These are phyloP conservation scores for Ceratina australensis DNA, from an alignment of 1,140 invertebrate genomes.

Conservation along the genomic window DNA sequence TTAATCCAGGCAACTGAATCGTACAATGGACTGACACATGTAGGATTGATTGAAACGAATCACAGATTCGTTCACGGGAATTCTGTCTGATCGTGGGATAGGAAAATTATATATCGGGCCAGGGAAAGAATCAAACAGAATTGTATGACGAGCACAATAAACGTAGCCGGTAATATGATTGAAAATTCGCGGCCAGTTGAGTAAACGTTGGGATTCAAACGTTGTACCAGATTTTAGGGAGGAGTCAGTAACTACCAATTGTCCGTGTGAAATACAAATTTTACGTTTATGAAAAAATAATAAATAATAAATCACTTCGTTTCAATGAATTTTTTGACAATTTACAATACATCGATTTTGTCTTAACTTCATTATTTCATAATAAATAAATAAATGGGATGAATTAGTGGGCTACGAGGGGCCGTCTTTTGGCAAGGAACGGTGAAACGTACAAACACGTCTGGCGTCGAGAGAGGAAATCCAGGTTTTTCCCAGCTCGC, in stretches of 20 bases:
- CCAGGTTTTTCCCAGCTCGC: slow-evolving; percentile 58
- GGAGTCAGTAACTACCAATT: background rate
- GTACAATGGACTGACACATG: background rate
- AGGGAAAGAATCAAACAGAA: background rate
- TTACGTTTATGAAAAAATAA: no score
- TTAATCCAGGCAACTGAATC: slow-evolving; percentile 28
- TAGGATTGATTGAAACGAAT: slow-evolving; percentile 1
- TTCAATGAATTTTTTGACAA: no score
- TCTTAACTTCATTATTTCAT: no score
- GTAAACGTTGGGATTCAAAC: slow-evolving; percentile 11
- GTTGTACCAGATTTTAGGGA: background rate
- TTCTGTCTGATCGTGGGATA: background rate
- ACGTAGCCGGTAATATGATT: background rate
- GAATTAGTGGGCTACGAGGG: background rate
- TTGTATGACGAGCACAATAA: no score
- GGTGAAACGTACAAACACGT: slow-evolving; percentile 1
- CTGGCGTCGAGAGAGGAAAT: slow-evolving; percentile 30
- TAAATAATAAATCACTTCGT: no score
- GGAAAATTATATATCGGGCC: slow-evolving; percentile 25
- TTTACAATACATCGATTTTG: no score
- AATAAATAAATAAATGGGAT: no score
- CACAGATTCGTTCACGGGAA: background rate
- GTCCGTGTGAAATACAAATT: background rate
- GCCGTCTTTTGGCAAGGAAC: background rate
- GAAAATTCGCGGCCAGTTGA: slow-evolving; percentile 17